Percentiles rank a stretch among this genome's conserved stretches.
phyloP scores from a whole-genome alignment of 2,797 vertebrate species.

The Oreochromis grahami region DNA sequence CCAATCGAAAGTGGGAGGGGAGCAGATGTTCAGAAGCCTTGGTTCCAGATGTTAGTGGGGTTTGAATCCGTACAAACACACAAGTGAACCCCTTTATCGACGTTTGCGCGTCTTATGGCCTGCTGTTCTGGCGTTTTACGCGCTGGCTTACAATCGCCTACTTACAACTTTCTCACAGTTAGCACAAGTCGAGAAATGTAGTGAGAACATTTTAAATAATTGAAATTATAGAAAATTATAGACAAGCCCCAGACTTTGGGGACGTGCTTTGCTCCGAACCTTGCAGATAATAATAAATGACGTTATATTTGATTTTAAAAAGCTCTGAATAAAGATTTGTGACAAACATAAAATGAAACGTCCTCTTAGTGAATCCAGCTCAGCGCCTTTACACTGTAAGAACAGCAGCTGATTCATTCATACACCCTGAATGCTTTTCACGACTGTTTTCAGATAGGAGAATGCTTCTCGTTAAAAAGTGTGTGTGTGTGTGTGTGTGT shows the following conservation, averaged over 20 bases:
- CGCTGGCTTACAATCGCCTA: not conserved
- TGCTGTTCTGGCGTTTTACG: not conserved
- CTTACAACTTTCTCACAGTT: not conserved
- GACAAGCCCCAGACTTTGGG: not conserved
- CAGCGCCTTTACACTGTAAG: not conserved
- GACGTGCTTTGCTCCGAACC: not conserved
- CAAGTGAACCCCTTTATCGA: constrained; percentile 1
- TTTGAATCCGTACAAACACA: constrained; percentile 35
- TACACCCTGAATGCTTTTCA: not conserved
- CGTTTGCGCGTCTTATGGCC: not conserved
- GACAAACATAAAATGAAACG: not conserved
- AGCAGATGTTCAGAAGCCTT: constrained; percentile 70
- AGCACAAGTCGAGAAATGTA: not conserved
- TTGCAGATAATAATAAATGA: not conserved
- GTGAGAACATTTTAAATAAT: not conserved
- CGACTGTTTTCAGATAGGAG: constrained; percentile 1
- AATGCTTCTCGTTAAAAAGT: not conserved
- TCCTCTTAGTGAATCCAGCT: not conserved
- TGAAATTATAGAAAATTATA: rapidly evolving
- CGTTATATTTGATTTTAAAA: not conserved
- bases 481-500: constrained; percentile 17
- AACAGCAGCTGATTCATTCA: constrained; percentile 1
- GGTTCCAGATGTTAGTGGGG: constrained; percentile 75
- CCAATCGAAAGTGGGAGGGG: constrained; percentile 76
- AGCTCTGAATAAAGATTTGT: not conserved